A percentile compares a stretch with the other conserved stretches of the same genome.
These are phyloP conservation scores for Anoplius nigerrimus DNA, from an alignment of 2,888 invertebrate genomes.

Conservation along the genomic window DNA sequence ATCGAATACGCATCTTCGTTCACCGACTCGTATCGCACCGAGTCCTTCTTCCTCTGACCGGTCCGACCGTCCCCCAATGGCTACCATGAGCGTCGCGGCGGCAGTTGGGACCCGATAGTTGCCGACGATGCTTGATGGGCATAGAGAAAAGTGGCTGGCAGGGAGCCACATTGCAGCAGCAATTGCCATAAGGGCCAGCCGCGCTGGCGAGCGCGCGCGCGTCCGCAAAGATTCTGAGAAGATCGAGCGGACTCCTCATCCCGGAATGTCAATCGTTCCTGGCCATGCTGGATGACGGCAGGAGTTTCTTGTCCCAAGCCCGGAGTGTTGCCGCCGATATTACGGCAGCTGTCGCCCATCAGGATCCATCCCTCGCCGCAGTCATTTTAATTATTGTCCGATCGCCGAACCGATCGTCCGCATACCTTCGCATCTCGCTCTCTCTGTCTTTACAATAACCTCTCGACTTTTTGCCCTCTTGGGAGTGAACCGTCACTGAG, in stretches of 20 bases:
- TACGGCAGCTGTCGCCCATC: conserved; percentile 39
- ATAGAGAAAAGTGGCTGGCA: too few relatives aligned
- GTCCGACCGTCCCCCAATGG: too few relatives aligned
- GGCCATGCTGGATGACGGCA: conserved; percentile 23
- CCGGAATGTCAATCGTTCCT: conserved; percentile 48
- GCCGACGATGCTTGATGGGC: too few relatives aligned
- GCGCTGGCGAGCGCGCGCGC: too few relatives aligned
- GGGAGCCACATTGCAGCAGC: too few relatives aligned
- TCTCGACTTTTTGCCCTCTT: background rate
- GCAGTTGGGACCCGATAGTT: too few relatives aligned
- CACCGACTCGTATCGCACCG: too few relatives aligned
- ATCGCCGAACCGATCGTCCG: background rate
- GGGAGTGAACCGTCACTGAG: too few relatives aligned
- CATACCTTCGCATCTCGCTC: background rate
- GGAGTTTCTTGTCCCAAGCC: conserved; percentile 34
- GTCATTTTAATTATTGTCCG: conserved; percentile 23
- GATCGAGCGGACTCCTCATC: conserved; percentile 17
- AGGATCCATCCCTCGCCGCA: background rate
- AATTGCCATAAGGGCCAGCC: background rate
- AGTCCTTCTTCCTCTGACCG: too few relatives aligned
- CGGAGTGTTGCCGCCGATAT: conserved; percentile 18
- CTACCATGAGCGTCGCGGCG: too few relatives aligned
- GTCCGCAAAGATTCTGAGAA: conserved; percentile 41
- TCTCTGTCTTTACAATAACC: background rate
- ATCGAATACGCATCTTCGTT: too few relatives aligned